phyloP scores from a whole-genome alignment of 2,113 vertebrate genomes.

The Athene cunicularia region DNA sequence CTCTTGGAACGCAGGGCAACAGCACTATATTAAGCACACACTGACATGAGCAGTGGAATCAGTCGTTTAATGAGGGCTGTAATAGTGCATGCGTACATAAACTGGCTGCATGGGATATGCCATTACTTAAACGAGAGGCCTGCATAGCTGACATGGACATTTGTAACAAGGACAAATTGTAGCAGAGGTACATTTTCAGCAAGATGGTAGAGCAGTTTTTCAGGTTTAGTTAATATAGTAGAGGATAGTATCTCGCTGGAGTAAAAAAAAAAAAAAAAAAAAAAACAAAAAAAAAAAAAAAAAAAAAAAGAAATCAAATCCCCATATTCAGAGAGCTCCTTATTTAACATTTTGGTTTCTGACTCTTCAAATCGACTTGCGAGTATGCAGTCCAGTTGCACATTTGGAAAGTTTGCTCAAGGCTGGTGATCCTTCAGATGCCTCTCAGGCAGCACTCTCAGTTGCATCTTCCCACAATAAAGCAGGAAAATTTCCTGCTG shows the following conservation, averaged over 20 bases:
- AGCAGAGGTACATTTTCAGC: not conserved
- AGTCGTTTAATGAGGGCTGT: not conserved
- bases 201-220: not conserved
- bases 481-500: not conserved
- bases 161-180: not conserved
- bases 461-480: not conserved
- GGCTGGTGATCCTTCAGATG: not conserved
- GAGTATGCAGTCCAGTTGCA: rapidly evolving
- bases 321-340: not conserved
- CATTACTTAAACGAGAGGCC: not conserved
- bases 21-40: not conserved
- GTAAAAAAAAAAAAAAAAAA: not conserved
- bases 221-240: not conserved
- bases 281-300: not conserved
- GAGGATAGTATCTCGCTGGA: not conserved
- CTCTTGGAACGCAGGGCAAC: not conserved
- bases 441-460: not conserved
- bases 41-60: not conserved
- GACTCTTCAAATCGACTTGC: not conserved
- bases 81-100: not conserved
- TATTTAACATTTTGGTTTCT: not conserved
- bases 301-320: not conserved
- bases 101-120: not conserved
- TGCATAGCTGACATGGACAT: not conserved
- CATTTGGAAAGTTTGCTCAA: not conserved